A percentile compares a stretch with the other conserved stretches of the same genome.
phyloP scores from a whole-genome alignment of 1,140 invertebrate species.

The Meloidogyne chitwoodi region DNA sequence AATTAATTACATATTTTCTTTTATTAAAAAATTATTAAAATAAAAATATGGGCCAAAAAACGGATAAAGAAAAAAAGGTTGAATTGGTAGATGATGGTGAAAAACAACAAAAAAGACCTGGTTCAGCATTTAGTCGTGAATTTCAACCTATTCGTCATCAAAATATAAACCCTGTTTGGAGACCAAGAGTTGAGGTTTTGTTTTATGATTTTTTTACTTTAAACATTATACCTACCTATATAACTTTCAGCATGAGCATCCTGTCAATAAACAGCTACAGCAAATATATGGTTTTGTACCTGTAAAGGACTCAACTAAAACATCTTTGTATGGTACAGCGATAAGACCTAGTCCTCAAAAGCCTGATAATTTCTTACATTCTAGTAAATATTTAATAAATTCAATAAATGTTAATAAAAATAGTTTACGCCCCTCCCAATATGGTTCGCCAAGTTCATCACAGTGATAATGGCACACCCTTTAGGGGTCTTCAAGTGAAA shows the following conservation, averaged over 20 bases:
- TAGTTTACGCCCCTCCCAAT: slow-evolving; percentile 37
- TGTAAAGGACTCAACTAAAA: slow-evolving; percentile 14
- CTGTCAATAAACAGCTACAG: slow-evolving; percentile 8
- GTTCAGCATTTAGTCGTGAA: slow-evolving; percentile 32
- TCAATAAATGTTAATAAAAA: not conserved
- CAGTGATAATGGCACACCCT: not conserved
- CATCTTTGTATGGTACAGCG: slow-evolving; percentile 1
- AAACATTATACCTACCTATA: not conserved
- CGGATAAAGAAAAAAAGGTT: not conserved
- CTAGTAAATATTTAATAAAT: slow-evolving; percentile 8
- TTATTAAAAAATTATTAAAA: not conserved
- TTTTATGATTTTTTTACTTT: not conserved
- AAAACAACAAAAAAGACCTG: slow-evolving; percentile 22
- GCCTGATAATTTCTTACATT: slow-evolving; percentile 24
- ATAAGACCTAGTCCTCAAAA: slow-evolving; percentile 3
- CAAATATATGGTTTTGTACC: slow-evolving; percentile 37
- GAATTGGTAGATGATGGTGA: not conserved
- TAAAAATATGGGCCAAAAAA: not conserved
- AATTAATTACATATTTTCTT: not conserved
- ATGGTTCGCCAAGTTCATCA: slow-evolving; percentile 1
- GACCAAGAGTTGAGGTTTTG: slow-evolving; percentile 9
- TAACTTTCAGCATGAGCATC: not conserved
- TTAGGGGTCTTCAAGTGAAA: slow-evolving; percentile 15
- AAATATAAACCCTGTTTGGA: slow-evolving; percentile 29
- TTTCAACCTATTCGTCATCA: slow-evolving; percentile 34